Base-by-base conservation (phyloP, 2,113 vertebrate species). In the Strix aluco region DNA sequence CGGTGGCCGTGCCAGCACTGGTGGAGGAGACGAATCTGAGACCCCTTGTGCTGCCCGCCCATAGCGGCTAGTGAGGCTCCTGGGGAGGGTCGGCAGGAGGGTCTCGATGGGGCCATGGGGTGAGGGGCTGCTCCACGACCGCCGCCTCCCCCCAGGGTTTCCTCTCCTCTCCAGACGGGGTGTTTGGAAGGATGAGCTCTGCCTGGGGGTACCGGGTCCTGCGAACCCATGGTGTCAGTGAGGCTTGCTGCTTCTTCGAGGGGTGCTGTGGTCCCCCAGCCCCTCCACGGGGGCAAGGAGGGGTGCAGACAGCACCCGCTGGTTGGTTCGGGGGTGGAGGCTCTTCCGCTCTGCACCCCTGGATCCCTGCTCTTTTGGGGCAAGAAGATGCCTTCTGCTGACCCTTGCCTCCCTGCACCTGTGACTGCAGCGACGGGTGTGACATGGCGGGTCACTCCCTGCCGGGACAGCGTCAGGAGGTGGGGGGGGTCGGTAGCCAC, bases 361-460 rank as follows among this genome's bases (percentile, higher is more conserved):
- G 6, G 15, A 13, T 65, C 29, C 20, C 21, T 1, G 2, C 5
- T 46, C 46, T 44, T 11, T 25, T 7, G 15, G 14, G 52, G 18
- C 7, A 21, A 67, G 62, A 18, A 65, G 25, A 12, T 55, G 15
- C 18, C 25, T 69, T 69, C 16, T 61, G 23, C 23, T 62, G 57
- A 25, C 38, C 6, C 32, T 69, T 7, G 1, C 17, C 26, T 61
- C 42, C 12, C 25, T 61, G 2, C 17, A 66, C 29, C 34, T 36
- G 16, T 55, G 32, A 14, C 18, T 2, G 4, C 32, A 79, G 57
- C 19, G 30, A 12, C 4, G 15, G 8, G 16, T 19, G 40, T 0
- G 4, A 27, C 26, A 4, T 2, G 11, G 17, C 10, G 27, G 3
- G 7, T 57, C 1, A 0, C 7, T n/a, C 6, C 8, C 11, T 15